These are phyloP conservation scores for Syngnathus typhle DNA, from an alignment of 2,113 vertebrate species.

Conservation along the genomic window DNA sequence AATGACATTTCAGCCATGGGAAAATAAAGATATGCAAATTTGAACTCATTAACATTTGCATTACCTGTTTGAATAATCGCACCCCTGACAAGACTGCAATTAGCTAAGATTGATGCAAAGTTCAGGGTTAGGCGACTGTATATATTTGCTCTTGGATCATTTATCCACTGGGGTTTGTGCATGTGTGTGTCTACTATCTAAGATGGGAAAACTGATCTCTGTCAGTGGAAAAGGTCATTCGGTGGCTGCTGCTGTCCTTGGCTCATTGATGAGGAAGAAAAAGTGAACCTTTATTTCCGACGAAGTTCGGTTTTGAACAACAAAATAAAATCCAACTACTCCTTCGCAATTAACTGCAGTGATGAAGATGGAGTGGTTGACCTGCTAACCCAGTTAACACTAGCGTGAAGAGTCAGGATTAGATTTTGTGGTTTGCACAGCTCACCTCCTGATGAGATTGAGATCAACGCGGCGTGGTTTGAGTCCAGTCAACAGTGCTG, in stretches of 20 bases:
- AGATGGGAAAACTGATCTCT: conserved; percentile 50
- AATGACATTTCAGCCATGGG: conserved; percentile 99
- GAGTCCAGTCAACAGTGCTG: conserved; percentile 7
- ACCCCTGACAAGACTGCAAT: conserved; percentile 99
- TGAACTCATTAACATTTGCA: conserved; percentile 99
- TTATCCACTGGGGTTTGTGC: conserved; percentile 29
- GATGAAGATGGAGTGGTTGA: conserved; percentile 37
- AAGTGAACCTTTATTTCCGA: background rate
- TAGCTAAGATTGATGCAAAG: conserved; percentile 99
- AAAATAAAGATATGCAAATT: conserved; percentile 99
- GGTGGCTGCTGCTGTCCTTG: conserved; percentile 8
- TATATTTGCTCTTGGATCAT: conserved; percentile 60
- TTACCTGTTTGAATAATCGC: conserved; percentile 99
- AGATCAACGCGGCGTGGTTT: conserved; percentile 5
- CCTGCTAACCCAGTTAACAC: conserved; percentile 60
- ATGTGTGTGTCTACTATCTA: conserved; percentile 25
- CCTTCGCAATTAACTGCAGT: background rate
- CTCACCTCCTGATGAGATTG: conserved; percentile 40
- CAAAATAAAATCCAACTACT: background rate
- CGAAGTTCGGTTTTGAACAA: background rate
- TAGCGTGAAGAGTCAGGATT: conserved; percentile 48
- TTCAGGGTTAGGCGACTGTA: conserved; percentile 82
- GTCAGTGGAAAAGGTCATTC: conserved; percentile 56
- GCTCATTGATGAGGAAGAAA: conserved; percentile 2
- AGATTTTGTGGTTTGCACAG: conserved; percentile 29